Percentiles rank a stretch among this genome's conserved stretches.
phyloP scores from a whole-genome alignment of 2,888 invertebrate genomes.

The Sialis lutaria region DNA sequence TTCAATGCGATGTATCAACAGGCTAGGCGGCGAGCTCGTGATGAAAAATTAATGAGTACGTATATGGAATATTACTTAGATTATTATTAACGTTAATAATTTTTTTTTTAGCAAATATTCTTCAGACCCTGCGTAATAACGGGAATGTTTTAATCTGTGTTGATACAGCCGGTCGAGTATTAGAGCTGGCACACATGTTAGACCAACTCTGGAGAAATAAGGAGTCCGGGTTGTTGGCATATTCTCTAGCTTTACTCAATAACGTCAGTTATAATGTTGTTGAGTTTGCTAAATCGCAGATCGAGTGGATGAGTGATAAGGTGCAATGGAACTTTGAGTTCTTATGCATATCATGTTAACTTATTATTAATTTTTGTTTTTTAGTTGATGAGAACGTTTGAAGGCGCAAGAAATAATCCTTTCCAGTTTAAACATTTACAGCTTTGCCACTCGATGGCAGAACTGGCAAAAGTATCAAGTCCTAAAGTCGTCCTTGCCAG shows the following conservation, averaged over 20 bases:
- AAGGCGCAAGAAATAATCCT: conserved; percentile 83
- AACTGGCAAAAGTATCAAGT: conserved; percentile 70
- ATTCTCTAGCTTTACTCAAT: conserved; percentile 82
- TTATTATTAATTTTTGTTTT: neutral
- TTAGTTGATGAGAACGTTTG: conserved; percentile 70
- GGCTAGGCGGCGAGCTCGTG: conserved; percentile 72
- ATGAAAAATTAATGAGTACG: conserved; percentile 92
- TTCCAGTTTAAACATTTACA: conserved; percentile 90
- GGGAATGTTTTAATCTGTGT: conserved; percentile 93
- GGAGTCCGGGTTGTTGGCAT: conserved; percentile 88
- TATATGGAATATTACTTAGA: conserved; percentile 9
- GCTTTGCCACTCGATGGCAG: conserved; percentile 80
- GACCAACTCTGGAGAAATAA: conserved; percentile 89
- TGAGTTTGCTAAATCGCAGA: conserved; percentile 96
- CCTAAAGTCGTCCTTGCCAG: conserved; percentile 93
- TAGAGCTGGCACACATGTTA: conserved; percentile 92
- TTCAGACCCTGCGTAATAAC: conserved; percentile 81
- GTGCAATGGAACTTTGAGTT: neutral
- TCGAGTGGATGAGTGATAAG: conserved; percentile 99
- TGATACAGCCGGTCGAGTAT: conserved; percentile 90
- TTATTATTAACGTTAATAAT: neutral
- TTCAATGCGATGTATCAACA: conserved; percentile 91
- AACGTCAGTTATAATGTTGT: conserved; percentile 98
- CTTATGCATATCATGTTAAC: neutral
- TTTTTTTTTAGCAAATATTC: conserved; percentile 59